Evolutionary conservation across 1,140 invertebrate species (phyloP).

Genomic region (Oryzaephilus surinamensis): DNA sequence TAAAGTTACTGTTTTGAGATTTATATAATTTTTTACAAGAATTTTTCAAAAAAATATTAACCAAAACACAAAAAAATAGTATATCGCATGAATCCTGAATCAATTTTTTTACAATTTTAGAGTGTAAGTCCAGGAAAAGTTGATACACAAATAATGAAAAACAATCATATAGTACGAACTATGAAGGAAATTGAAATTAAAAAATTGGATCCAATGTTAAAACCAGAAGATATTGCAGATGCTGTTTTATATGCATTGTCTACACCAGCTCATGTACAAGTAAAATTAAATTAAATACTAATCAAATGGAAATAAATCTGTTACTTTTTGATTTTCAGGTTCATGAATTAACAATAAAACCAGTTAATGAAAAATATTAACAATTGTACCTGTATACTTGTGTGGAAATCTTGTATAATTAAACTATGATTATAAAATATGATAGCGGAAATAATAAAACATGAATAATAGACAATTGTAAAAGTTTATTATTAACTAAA

Average conservation of each 20-base stretch:
- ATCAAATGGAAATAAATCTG: background rate
- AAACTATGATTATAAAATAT: no score
- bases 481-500: no score
- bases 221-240: conserved; percentile 1
- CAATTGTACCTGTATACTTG: no score
- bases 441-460: no score
- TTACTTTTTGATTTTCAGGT: no score
- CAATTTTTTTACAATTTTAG: no score
- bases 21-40: no score
- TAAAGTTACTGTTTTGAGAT: no score
- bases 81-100: background rate
- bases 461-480: no score
- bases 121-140: conserved; percentile 9
- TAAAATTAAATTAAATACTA: background rate
- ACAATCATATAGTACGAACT: no score
- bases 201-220: background rate
- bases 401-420: no score
- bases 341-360: background rate
- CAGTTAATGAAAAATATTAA: conserved; percentile 1
- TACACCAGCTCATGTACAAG: conserved; percentile 1
- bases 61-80: background rate
- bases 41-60: no score
- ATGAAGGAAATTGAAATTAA: background rate
- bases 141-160: conserved; percentile 1
- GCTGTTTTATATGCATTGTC: conserved; percentile 1